phyloP scores from a whole-genome alignment of 2,113 vertebrate species.

The Girardinichthys multiradiatus region DNA sequence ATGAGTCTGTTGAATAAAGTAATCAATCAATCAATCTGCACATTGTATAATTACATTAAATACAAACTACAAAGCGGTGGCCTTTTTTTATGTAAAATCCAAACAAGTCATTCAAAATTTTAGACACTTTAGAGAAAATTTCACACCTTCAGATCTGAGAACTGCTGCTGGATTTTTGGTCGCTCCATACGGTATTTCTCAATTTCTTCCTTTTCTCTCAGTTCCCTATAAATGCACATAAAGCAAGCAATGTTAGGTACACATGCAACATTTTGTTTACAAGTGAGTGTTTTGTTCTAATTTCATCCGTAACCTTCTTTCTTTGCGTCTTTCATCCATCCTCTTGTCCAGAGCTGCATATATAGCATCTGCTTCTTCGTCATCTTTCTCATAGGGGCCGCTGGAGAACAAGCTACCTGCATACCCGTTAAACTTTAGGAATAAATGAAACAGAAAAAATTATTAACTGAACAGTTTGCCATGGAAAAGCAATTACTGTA shows the following conservation, averaged over 20 bases:
- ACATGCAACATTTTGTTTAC: neutral
- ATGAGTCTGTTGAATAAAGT: too few species aligned
- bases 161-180: slow-evolving; percentile 98
- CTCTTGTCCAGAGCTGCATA: slow-evolving; percentile 96
- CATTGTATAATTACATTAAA: too few species aligned
- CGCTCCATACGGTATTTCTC: slow-evolving; percentile 99
- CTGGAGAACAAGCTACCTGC: slow-evolving; percentile 98
- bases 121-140: too few species aligned
- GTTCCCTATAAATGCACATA: slow-evolving; percentile 81
- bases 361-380: slow-evolving; percentile 97
- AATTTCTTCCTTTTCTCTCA: slow-evolving; percentile 97
- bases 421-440: slow-evolving; percentile 93
- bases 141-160: slow-evolving; percentile 95
- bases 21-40: too few species aligned
- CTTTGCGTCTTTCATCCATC: slow-evolving; percentile 98
- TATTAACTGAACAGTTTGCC: neutral
- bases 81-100: neutral
- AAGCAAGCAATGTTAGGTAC: neutral
- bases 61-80: too few species aligned
- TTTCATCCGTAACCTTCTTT: slow-evolving; percentile 85
- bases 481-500: neutral
- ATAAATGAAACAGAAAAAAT: neutral
- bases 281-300: neutral
- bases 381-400: slow-evolving; percentile 97
- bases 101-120: neutral